Evolutionary conservation across 1,140 invertebrate species (phyloP).

Genomic region (Popillia japonica): DNA sequence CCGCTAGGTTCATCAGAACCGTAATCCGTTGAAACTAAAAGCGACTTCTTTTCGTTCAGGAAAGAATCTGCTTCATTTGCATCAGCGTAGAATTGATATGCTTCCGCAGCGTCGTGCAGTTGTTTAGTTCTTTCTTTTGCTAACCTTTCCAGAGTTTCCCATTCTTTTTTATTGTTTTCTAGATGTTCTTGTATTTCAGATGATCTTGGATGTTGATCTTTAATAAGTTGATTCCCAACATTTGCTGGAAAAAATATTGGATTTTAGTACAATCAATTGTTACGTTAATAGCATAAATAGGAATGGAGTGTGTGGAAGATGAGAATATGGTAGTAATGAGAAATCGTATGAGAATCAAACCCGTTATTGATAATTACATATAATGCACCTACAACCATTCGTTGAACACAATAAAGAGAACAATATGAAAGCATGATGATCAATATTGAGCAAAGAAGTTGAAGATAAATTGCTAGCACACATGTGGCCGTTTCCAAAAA

Average conservation of each 20-base stretch:
- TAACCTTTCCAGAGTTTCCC: conserved; percentile 86
- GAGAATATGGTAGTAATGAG: no score
- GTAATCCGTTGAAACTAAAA: conserved; percentile 88
- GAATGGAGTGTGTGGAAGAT: no score
- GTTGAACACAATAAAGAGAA: no score
- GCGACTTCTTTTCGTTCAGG: conserved; percentile 91
- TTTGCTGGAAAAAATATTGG: neutral
- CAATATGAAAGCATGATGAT: no score
- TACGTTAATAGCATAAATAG: no score
- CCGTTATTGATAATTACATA: no score
- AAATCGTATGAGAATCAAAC: no score
- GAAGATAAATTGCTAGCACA: no score
- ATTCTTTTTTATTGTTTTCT: conserved; percentile 83
- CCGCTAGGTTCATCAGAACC: conserved; percentile 91
- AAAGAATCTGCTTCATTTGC: conserved; percentile 98
- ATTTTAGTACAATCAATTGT: no score
- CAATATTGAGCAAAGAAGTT: no score
- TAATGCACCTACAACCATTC: no score
- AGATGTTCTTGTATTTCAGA: conserved; percentile 81
- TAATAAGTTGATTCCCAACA: conserved; percentile 77
- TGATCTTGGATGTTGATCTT: conserved; percentile 78
- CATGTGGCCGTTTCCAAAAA: no score
- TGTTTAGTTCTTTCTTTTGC: conserved; percentile 84
- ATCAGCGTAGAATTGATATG: conserved; percentile 95
- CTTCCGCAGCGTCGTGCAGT: conserved; percentile 92